These are phyloP conservation scores for Nephrotoma appendiculata DNA, from an alignment of 2,888 invertebrate genomes.

Conservation along the genomic window DNA sequence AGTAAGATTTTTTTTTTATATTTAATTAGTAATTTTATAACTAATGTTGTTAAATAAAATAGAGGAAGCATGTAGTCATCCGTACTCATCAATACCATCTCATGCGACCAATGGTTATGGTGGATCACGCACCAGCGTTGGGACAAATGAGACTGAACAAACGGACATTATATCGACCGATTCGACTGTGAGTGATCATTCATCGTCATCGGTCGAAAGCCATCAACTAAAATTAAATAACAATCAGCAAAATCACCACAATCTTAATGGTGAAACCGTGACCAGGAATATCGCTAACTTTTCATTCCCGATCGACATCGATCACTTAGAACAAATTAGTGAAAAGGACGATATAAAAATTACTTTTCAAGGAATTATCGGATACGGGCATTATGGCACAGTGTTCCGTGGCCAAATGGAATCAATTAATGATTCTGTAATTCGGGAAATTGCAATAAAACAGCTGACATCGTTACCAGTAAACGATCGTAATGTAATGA, in stretches of 20 bases:
- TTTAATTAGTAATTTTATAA: neutral
- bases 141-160: slow-evolving; percentile 1
- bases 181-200: slow-evolving; percentile 6
- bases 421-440: slow-evolving; percentile 34
- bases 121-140: neutral
- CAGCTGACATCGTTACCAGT: slow-evolving; percentile 40
- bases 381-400: slow-evolving; percentile 72
- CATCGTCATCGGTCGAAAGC: neutral
- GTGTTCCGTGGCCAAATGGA: slow-evolving; percentile 66
- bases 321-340: neutral
- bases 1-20: neutral
- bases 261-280: neutral
- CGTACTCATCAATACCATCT: neutral
- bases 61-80: slow-evolving; percentile 3
- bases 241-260: neutral
- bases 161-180: slow-evolving; percentile 3
- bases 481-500: slow-evolving; percentile 31
- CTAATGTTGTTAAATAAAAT: neutral
- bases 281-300: neutral
- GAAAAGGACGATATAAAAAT: slow-evolving; percentile 20
- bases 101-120: neutral
- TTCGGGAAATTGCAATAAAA: slow-evolving; percentile 51
- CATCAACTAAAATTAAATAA: neutral
- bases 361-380: slow-evolving; percentile 24
- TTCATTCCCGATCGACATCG: neutral